A percentile compares a stretch with the other conserved stretches of the same genome.
These are phyloP conservation scores for Bathybates hornii DNA, from an alignment of 2,113 vertebrate genomes.

Conservation along the genomic window DNA sequence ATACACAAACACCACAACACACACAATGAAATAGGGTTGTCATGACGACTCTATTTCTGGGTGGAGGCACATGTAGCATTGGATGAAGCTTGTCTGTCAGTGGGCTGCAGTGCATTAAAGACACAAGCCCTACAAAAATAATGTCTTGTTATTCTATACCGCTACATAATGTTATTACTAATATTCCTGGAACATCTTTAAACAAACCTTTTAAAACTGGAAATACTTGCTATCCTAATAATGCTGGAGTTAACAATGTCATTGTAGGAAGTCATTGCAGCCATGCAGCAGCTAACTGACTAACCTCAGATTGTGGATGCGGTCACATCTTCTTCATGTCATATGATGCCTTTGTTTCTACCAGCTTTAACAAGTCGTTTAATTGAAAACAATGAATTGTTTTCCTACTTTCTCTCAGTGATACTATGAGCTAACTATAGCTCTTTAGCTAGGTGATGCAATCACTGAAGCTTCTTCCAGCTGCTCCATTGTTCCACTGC, in stretches of 20 bases:
- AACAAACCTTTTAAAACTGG: not conserved
- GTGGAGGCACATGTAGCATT: not conserved
- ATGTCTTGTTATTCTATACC: accelerated
- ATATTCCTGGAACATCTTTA: not conserved
- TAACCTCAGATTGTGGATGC: not conserved
- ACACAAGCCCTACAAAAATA: not conserved
- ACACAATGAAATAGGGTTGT: not conserved
- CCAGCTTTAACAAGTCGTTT: not conserved
- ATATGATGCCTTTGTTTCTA: not conserved
- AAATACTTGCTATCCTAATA: not conserved
- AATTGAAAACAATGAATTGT: not conserved
- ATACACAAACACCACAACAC: not conserved
- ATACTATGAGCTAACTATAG: not conserved
- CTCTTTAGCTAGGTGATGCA: not conserved
- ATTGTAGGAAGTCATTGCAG: not conserved
- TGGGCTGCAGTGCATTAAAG: not conserved
- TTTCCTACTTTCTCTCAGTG: not conserved
- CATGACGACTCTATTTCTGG: not conserved
- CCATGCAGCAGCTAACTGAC: not conserved
- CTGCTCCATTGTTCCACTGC: not conserved
- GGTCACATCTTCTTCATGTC: not conserved
- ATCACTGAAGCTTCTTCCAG: not conserved
- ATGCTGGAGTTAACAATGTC: not conserved
- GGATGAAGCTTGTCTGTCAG: not conserved
- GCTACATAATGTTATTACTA: not conserved